Evolutionary conservation across 2,888 invertebrate species (phyloP).

Genomic region (Germaria angustata): DNA sequence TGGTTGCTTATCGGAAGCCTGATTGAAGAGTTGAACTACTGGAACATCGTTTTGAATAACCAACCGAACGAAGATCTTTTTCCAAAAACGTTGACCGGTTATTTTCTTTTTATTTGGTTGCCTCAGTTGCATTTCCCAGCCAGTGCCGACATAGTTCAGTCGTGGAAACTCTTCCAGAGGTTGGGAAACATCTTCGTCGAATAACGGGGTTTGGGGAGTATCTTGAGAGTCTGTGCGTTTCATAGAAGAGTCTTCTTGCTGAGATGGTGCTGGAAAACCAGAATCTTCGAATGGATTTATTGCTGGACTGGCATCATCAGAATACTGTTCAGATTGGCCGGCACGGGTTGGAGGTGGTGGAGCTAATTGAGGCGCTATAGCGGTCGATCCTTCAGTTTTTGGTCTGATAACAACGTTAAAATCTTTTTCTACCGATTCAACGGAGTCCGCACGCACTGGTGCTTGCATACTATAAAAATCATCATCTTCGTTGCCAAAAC

Average conservation of each 20-base stretch:
- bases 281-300: slow-evolving; percentile 85
- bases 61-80: slow-evolving; percentile 94
- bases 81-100: slow-evolving; percentile 97
- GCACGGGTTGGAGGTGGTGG: slow-evolving; percentile 82
- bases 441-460: slow-evolving; percentile 84
- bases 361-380: slow-evolving; percentile 86
- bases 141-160: slow-evolving; percentile 87
- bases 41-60: slow-evolving; percentile 90
- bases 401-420: slow-evolving; percentile 89
- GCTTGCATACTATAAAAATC: slow-evolving; percentile 90
- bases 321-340: slow-evolving; percentile 69
- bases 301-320: slow-evolving; percentile 84
- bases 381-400: slow-evolving; percentile 80
- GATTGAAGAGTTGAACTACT: slow-evolving; percentile 91
- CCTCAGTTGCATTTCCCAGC: slow-evolving; percentile 97
- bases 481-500: slow-evolving; percentile 87
- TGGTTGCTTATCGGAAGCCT: slow-evolving; percentile 91
- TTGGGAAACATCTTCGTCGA: slow-evolving; percentile 95
- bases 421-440: slow-evolving; percentile 87
- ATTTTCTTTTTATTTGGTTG: slow-evolving; percentile 98
- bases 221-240: slow-evolving; percentile 85
- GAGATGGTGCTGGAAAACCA: slow-evolving; percentile 74
- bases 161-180: slow-evolving; percentile 96
- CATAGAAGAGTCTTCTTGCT: slow-evolving; percentile 72
- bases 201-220: slow-evolving; percentile 94